Percentiles rank a stretch among this genome's conserved stretches.
These are phyloP conservation scores for Neogobius melanostomus DNA, from an alignment of 2,113 vertebrate genomes.

Conservation along the genomic window DNA sequence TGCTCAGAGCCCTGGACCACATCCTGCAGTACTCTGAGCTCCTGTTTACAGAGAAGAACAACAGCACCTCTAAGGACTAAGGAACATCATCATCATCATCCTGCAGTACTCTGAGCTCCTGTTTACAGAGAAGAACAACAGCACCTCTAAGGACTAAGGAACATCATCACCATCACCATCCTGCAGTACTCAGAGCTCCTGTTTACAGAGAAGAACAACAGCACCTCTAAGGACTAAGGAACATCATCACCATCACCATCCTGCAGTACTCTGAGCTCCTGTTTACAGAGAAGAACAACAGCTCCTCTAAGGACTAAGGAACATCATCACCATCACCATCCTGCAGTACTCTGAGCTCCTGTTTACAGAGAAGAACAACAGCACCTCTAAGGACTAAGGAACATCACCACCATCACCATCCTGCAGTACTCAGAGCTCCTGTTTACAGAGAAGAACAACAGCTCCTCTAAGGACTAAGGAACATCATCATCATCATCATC, in stretches of 20 bases:
- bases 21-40: slow-evolving; percentile 71
- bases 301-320: too few relatives aligned
- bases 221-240: neutral
- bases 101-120: too few relatives aligned
- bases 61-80: neutral
- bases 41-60: slow-evolving; percentile 56
- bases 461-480: neutral
- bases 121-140: too few relatives aligned
- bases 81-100: too few relatives aligned
- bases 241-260: too few relatives aligned
- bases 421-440: too few relatives aligned
- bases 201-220: slow-evolving; percentile 49
- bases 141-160: too few relatives aligned
- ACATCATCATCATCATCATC: too few relatives aligned
- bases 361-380: slow-evolving; percentile 49
- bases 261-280: too few relatives aligned
- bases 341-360: too few relatives aligned
- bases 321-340: slow-evolving; percentile 7
- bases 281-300: too few relatives aligned
- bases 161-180: slow-evolving; percentile 8
- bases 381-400: neutral
- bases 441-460: slow-evolving; percentile 49
- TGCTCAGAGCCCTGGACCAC: slow-evolving; percentile 73
- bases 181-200: too few relatives aligned
- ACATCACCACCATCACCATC: slow-evolving; percentile 6